Evolutionary conservation across 2,113 vertebrate species (phyloP), one percentile per base, ranked within the genome.

Genomic region (Onychostoma macrolepis): DNA sequence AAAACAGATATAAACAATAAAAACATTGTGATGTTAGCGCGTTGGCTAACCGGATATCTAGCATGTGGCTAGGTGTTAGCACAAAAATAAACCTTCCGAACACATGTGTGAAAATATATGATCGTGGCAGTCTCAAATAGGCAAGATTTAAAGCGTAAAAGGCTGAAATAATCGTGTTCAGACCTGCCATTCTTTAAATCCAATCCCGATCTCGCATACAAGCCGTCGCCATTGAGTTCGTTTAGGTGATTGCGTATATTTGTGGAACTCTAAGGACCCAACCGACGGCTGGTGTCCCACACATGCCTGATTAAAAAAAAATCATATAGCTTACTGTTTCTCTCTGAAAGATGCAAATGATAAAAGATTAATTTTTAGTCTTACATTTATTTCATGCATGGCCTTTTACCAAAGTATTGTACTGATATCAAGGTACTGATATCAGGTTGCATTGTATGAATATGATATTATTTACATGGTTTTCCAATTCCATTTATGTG

Each of bases 111-210:
- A 26, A 84, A 21, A 26, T 17, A 2, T 53, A 24, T 17, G 2
- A 38, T 9, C 11, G 3, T 17, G 43, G 26, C 13, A 30, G 28
- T 74, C 2, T 26, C 17, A 56, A 26, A 56, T 58, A 58, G 9
- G 4, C 6, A n/a, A 24, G 4, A 0, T 19, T 58, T 21, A 26
- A 72, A 84, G 19, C 41, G 74, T 26, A 7, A 71, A 24, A 30
- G 19, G 30, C 24, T 28, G 1, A 17, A 72, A 85, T 48, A 10
- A 30, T 17, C 58, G 26, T 41, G 63, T 36, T 74, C 83, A 50
- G 28, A 90, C 89, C 88, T 87, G 84, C 65, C 88, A 90, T 88
- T 81, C 71, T 90, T 63, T 28, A 71, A 33, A 71, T 79, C 83
- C 72, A 87, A 65, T 7, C 75, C 24, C 33, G 24, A n/a, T 41